phyloP scores from a whole-genome alignment of 92 coral and sea anemone genomes.

The Paramuricea clavata region DNA sequence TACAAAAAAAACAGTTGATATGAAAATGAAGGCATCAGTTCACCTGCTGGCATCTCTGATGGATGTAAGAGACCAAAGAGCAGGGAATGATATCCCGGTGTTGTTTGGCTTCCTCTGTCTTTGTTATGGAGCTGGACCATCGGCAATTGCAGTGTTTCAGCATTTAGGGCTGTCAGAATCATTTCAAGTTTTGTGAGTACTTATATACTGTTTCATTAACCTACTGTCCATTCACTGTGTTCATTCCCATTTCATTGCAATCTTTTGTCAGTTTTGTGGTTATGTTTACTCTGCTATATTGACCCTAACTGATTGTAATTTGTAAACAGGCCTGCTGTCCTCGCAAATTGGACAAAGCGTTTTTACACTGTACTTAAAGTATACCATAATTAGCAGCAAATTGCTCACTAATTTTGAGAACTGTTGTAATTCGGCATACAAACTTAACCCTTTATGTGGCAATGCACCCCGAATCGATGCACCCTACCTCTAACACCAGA shows the following conservation, averaged over 20 bases:
- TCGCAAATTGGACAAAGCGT: too few species aligned
- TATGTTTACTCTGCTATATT: too few species aligned
- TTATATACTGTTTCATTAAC: neutral
- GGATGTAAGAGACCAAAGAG: neutral
- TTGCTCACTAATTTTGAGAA: too few species aligned
- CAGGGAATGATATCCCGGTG: neutral
- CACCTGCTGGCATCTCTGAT: neutral
- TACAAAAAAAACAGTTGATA: slow-evolving; percentile 17
- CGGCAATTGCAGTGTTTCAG: neutral
- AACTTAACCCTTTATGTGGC: too few species aligned
- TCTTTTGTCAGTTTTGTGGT: neutral
- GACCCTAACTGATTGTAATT: too few species aligned
- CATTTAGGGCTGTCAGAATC: slow-evolving; percentile 1
- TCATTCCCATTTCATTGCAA: neutral
- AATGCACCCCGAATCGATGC: too few species aligned
- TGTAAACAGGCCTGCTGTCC: too few species aligned
- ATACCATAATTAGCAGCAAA: too few species aligned
- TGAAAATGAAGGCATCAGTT: slow-evolving; percentile 15
- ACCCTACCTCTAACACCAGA: too few species aligned
- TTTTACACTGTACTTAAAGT: too few species aligned
- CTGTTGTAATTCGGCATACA: too few species aligned
- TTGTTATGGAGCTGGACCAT: slow-evolving; percentile 20
- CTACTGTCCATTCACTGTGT: neutral
- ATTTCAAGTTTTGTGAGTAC: neutral
- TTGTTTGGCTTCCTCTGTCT: neutral